Base-by-base conservation (phyloP, 2,888 invertebrate genomes). In the Desoria tigrina region DNA sequence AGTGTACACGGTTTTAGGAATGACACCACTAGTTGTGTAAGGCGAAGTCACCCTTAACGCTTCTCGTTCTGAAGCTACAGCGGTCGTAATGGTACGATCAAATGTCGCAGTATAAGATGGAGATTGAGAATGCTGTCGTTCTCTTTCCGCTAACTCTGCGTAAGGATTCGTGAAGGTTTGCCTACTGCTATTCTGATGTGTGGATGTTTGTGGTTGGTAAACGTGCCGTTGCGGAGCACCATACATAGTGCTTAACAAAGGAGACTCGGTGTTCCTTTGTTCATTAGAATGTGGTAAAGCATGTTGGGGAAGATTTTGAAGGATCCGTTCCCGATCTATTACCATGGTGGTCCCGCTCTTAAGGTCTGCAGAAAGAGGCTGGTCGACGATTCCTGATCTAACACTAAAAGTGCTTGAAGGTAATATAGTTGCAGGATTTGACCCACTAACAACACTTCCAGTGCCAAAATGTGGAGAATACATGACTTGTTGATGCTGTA, bases 261-360 rank as follows among this genome's bases (percentile, higher is more conserved):
- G 86, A 82, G 77, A 89, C 72, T 79, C 79, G 84, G 88, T 71
- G 86, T 88, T 69, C 63, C 69, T 42, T 51, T 65, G 68, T 27
- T 71, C 71, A 60, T 49, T 78, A 6, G 63, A 51, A 59, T 75
- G 74, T 6, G 24, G n/a, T n/a, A 24, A 6, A 27, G 4, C 7
- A 9, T 27, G 28, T n/a, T 7, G 55, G 18, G 23, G 55, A 23
- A 55, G 7, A 55, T 55, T 55, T 27, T 55, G 55, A 16, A 9
- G 9, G 3, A 55, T 55, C 32, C 55, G 9, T 18, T 27, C n/a
- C 27, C 55, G 4, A 4, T 55, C 55, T 14, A 18, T 37, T 3
- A 24, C 53, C 7, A 53, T 7, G n/a, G n/a, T n/a, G n/a, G n/a
- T n/a, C n/a, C n/a, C n/a, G n/a, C n/a, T n/a, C n/a, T n/a, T n/a